These are phyloP conservation scores for Herpailurus yagouaroundi DNA, from an alignment of 2,113 vertebrate species.

Conservation along the genomic window DNA sequence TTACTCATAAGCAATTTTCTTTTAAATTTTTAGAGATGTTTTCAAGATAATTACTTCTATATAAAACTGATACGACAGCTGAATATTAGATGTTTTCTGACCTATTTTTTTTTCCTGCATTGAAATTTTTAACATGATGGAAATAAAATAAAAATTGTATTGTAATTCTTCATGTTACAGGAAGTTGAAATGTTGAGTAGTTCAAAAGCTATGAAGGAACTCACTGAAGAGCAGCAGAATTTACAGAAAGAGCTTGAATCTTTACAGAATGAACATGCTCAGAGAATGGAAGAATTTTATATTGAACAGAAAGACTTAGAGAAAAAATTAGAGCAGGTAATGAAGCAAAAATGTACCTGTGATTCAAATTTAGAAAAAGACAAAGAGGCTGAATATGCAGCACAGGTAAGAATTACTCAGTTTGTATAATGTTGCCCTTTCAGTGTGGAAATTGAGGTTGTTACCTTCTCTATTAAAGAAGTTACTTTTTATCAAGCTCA, in stretches of 20 bases:
- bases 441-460: background rate
- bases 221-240: constrained; percentile 94
- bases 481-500: background rate
- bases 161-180: constrained; percentile 83
- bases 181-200: constrained; percentile 91
- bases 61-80: background rate
- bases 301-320: constrained; percentile 97
- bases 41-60: background rate
- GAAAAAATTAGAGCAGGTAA: constrained; percentile 95
- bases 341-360: constrained; percentile 95
- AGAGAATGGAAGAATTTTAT: constrained; percentile 94
- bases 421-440: background rate
- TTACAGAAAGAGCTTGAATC: constrained; percentile 96
- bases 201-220: constrained; percentile 92
- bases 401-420: constrained; percentile 90
- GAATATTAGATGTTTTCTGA: constrained; percentile 28
- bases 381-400: constrained; percentile 95
- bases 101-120: constrained; percentile 4
- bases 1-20: background rate
- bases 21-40: constrained; percentile 37
- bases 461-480: background rate
- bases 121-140: constrained; percentile 26
- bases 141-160: constrained; percentile 47
- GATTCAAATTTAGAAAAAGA: constrained; percentile 91
- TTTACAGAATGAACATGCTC: constrained; percentile 94